Percentiles rank a stretch among this genome's conserved stretches.
Evolutionary conservation across 2,113 vertebrate species (phyloP).

Genomic region (Sorex araneus): DNA sequence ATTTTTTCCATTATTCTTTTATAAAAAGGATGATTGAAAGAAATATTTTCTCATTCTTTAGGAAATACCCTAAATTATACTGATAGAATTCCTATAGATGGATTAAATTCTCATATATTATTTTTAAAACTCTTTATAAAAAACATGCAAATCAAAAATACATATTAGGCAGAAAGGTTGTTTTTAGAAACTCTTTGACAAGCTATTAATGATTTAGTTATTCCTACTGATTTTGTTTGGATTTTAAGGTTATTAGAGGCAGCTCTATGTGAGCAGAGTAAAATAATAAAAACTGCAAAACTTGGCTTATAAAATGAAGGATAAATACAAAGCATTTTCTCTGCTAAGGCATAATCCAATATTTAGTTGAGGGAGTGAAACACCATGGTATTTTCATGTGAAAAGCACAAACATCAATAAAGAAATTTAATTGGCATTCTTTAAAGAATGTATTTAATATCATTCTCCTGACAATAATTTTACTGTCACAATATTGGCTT

Average conservation of each 20-base stretch:
- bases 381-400: not conserved
- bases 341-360: not conserved
- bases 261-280: slow-evolving; percentile 15
- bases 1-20: slow-evolving; percentile 14
- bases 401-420: slow-evolving; percentile 64
- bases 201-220: slow-evolving; percentile 35
- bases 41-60: slow-evolving; percentile 48
- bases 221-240: not conserved
- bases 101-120: not conserved
- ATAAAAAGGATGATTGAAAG: slow-evolving; percentile 63
- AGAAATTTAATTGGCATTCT: slow-evolving; percentile 46
- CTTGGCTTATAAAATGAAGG: not conserved
- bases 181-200: not conserved
- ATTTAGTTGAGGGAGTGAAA: slow-evolving; percentile 55
- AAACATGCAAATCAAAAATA: not conserved
- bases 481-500: slow-evolving; percentile 46
- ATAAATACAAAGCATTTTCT: slow-evolving; percentile 7
- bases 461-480: slow-evolving; percentile 18
- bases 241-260: slow-evolving; percentile 32
- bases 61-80: not conserved
- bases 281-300: slow-evolving; percentile 42
- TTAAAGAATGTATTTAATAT: slow-evolving; percentile 40
- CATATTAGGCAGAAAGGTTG: slow-evolving; percentile 41
- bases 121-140: slow-evolving; percentile 52
- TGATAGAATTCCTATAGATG: slow-evolving; percentile 67